Base-by-base conservation (phyloP, 2,113 vertebrate genomes). In the Lepidothrix coronata region DNA sequence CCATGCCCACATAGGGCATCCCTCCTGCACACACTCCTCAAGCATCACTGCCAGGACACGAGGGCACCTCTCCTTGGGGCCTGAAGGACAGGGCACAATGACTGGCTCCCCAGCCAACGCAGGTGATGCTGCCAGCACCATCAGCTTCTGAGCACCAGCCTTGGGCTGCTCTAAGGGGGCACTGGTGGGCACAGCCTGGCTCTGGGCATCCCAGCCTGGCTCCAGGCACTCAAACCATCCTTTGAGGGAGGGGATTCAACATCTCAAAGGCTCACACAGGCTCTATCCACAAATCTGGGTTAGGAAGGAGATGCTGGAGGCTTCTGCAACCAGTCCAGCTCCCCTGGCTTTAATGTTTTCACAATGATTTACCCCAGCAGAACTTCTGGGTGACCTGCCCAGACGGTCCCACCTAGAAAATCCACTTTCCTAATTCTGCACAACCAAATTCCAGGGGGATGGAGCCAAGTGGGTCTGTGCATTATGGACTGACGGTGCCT, bases 1-100 rank as follows among this genome's bases (percentile, higher is more conserved):
- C 41, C 0, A 0, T 63, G 58, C 37, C 39, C 39, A 4, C 12
- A 18, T 3, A 2, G 2, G 1, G 3, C 2, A 3, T 12, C 24
- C 39, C 39, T 54, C 49, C 61, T 41, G 33, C 66, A 33, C 37
- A 33, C 18, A 3, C n/a, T 10, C 20, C 49, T 62, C 49, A 25
- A 0, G 0, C 44, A 62, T 48, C 46, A 30, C 21, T 55, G 51
- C 70, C 76, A 44, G 31, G 46, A 12, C 25, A 9, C 3, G 0
- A 10, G n/a, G 61, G 5, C 54, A 31, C 49, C 35, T 78, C 62
- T 71, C 19, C 66, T 9, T 3, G 3, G n/a, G 37, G 33, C 55
- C 0, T 27, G 19, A 24, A 39, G 49, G 43, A 28, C 1, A 3
- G 2, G 14, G 18, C 1, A 14, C 41, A 21, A 3, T 0, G 37